phyloP scores from a whole-genome alignment of 2,113 vertebrate species.

The Elaphurus davidianus region DNA sequence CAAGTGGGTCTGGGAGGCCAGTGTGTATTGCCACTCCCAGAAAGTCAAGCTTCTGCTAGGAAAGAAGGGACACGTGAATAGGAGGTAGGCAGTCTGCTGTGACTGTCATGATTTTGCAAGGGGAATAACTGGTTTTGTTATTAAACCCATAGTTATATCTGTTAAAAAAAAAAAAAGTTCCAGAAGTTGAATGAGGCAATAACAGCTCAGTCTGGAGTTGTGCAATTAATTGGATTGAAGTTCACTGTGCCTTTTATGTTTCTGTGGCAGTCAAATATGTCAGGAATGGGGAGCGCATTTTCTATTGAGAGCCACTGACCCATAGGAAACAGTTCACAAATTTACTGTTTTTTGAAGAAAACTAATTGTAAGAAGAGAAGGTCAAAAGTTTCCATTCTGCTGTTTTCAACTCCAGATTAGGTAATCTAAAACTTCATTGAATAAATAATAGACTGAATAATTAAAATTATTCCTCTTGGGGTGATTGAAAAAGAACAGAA shows the following conservation, averaged over 20 bases:
- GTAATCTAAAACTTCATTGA: conserved; percentile 25
- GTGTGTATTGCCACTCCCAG: neutral
- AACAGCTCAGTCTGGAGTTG: neutral
- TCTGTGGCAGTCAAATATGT: neutral
- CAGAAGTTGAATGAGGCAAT: neutral
- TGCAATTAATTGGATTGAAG: neutral
- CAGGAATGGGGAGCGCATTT: neutral
- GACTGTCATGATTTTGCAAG: neutral
- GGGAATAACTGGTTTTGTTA: neutral
- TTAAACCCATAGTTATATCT: neutral
- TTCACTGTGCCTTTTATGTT: neutral
- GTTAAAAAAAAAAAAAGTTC: neutral
- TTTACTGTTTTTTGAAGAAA: neutral
- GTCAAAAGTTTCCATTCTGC: conserved; percentile 24
- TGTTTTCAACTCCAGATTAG: neutral
- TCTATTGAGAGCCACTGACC: neutral
- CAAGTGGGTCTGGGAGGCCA: neutral
- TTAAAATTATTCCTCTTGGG: conserved; percentile 7
- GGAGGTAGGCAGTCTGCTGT: neutral
- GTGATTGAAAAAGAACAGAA: neutral
- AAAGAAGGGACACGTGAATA: neutral
- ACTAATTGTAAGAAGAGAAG: neutral
- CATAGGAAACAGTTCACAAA: neutral
- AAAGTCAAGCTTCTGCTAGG: neutral
- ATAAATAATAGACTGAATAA: conserved; percentile 12